Evolutionary conservation across 1,140 invertebrate species (phyloP).

Genomic region (Drosophila ananassae): DNA sequence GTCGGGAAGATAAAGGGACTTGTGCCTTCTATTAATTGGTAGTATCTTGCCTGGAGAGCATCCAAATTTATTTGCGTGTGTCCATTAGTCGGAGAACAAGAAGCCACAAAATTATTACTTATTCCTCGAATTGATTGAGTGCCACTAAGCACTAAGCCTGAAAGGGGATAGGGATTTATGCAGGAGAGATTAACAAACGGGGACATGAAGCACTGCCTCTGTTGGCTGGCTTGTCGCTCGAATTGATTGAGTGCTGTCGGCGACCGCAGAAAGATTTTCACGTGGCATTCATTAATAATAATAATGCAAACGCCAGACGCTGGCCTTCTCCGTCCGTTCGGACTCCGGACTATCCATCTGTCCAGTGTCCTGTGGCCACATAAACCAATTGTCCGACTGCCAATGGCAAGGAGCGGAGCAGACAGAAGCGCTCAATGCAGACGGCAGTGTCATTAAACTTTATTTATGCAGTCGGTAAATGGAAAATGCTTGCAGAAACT

Average conservation of each 20-base stretch:
- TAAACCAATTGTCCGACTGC: constrained; percentile 56
- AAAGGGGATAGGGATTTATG: constrained; percentile 2
- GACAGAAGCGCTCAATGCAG: constrained; percentile 29
- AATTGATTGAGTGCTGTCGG: constrained; percentile 75
- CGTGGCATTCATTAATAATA: constrained; percentile 81
- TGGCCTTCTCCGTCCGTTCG: constrained; percentile 6
- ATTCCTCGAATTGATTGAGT: constrained; percentile 31
- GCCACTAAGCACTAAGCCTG: constrained; percentile 14
- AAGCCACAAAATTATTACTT: constrained; percentile 30
- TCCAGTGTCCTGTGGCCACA: constrained; percentile 15
- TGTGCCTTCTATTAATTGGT: constrained; percentile 30
- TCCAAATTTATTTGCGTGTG: constrained; percentile 38
- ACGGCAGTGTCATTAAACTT: constrained; percentile 77
- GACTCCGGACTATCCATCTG: background rate
- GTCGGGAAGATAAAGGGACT: background rate
- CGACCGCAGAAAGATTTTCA: constrained; percentile 74
- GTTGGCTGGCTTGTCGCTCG: constrained; percentile 15
- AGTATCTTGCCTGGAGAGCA: constrained; percentile 9
- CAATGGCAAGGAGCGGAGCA: constrained; percentile 28
- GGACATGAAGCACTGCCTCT: constrained; percentile 2
- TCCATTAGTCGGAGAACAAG: constrained; percentile 36
- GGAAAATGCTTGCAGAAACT: constrained; percentile 75
- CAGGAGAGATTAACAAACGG: constrained; percentile 22
- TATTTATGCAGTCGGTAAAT: constrained; percentile 79
- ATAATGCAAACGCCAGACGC: constrained; percentile 65